Evolutionary conservation across 2,888 invertebrate species (phyloP).

Genomic region (Aphodius granarius): DNA sequence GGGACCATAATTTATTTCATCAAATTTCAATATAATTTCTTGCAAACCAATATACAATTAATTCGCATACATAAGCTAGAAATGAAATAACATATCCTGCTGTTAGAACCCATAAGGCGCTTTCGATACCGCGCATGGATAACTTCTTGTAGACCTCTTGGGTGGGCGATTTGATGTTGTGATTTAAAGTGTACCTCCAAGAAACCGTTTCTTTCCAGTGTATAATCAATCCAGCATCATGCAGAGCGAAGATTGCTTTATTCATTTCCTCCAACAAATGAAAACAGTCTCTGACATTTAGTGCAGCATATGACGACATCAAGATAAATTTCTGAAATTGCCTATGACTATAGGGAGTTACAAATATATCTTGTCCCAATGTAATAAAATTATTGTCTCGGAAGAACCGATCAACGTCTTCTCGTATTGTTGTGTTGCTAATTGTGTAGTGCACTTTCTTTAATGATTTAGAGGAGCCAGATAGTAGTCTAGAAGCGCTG

Average conservation of each 20-base stretch:
- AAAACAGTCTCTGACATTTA: background rate
- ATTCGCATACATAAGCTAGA: background rate
- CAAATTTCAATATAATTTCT: background rate
- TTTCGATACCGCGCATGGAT: background rate
- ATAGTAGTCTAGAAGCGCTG: background rate
- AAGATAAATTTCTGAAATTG: background rate
- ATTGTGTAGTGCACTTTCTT: background rate
- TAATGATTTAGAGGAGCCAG: background rate
- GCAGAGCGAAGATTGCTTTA: background rate
- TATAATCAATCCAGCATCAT: background rate
- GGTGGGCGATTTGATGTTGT: background rate
- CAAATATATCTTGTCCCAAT: background rate
- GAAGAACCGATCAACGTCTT: background rate
- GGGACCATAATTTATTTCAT: too few relatives aligned
- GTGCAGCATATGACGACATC: background rate
- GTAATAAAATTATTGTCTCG: background rate
- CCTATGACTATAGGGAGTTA: background rate
- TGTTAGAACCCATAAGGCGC: background rate
- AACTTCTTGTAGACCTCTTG: background rate
- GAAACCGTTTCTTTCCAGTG: background rate
- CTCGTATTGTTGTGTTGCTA: background rate
- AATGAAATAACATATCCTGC: background rate
- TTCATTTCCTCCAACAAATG: background rate
- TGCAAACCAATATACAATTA: background rate
- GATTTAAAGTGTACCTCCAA: background rate